These are phyloP conservation scores for Gymnoscopelus braueri DNA, from an alignment of 2,797 vertebrate genomes.

Conservation along the genomic window DNA sequence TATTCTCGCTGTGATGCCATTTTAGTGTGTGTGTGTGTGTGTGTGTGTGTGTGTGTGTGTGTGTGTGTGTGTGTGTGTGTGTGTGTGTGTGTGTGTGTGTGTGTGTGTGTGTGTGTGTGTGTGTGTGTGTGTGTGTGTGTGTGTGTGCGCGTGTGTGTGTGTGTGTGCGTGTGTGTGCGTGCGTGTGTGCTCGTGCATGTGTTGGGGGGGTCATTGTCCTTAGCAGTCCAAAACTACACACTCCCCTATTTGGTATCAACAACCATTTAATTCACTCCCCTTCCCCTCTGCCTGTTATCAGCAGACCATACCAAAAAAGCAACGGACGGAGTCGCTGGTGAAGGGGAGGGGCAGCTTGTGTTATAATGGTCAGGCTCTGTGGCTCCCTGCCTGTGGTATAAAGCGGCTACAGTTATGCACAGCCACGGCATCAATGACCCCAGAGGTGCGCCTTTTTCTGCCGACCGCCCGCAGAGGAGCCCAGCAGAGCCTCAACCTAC, in stretches of 20 bases:
- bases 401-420: conserved; percentile 60
- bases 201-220: conserved; percentile 14
- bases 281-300: not conserved
- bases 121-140: too few species aligned
- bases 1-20: too few species aligned
- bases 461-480: conserved; percentile 40
- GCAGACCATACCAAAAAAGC: not conserved
- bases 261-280: not conserved
- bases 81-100: too few species aligned
- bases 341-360: conserved; percentile 9
- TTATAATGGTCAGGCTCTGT: conserved; percentile 16
- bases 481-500: not conserved
- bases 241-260: not conserved
- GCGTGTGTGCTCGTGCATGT: not conserved
- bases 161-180: too few species aligned
- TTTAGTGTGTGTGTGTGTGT: not conserved
- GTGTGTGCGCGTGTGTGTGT: too few species aligned
- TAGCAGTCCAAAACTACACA: conserved; percentile 10
- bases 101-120: too few species aligned
- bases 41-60: too few species aligned
- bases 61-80: too few species aligned
- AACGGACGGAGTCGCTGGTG: not conserved
- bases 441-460: conserved; percentile 34
- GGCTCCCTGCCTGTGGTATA: conserved; percentile 36
- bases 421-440: conserved; percentile 53